Percentiles rank a stretch among this genome's conserved stretches.
Conservation (phyloP, 2,797 vertebrate genomes). For the Micropoecilia bifurca region DNA sequence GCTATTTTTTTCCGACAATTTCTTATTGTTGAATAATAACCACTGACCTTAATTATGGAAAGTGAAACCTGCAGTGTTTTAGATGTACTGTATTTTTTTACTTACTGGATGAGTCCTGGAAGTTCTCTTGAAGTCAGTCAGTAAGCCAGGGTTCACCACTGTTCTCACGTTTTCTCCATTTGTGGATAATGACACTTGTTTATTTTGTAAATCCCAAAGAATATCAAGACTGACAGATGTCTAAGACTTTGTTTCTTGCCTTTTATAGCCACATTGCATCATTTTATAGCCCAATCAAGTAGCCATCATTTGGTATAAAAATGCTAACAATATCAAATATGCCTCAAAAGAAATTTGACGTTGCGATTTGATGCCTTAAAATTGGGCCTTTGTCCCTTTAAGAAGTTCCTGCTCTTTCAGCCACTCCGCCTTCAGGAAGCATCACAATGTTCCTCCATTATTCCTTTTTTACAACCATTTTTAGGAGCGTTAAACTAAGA, state of each 20-base stretch:
- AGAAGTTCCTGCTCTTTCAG: no score
- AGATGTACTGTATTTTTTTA: not conserved
- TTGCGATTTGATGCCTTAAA: no score
- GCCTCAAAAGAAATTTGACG: no score
- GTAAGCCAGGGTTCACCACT: not conserved
- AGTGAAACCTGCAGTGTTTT: not conserved
- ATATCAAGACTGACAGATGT: not conserved
- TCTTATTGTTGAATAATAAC: not conserved
- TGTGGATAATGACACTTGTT: not conserved
- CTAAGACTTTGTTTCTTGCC: not conserved
- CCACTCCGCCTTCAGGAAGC: no score
- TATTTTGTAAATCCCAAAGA: not conserved
- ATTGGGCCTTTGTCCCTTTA: no score
- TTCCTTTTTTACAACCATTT: no score
- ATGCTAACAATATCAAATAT: no score
- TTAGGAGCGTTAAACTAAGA: no score
- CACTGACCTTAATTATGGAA: not conserved
- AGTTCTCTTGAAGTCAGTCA: not conserved
- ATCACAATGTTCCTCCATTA: no score
- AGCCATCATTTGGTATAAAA: no score
- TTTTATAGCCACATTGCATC: not conserved
- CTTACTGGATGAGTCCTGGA: not conserved
- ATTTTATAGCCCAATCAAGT: no score
- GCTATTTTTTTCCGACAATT: not conserved
- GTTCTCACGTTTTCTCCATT: not conserved